Evolutionary conservation across 2,888 invertebrate species (phyloP), one percentile per base, ranked within the genome.

Genomic region (Mantis religiosa): DNA sequence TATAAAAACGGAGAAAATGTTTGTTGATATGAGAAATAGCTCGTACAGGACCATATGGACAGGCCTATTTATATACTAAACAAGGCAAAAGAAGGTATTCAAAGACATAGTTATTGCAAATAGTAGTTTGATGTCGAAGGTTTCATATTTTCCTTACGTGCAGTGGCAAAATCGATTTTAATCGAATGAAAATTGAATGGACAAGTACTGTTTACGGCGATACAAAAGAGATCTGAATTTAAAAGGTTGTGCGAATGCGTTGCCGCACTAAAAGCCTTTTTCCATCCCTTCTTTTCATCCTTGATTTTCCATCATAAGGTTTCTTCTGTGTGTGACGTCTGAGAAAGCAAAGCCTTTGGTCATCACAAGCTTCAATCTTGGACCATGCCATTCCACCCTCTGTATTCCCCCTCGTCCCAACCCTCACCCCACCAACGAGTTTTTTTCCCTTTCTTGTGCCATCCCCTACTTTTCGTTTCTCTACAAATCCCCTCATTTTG

Each of bases 401-500:
- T 47, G n/a, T 82, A 82, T 81, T 87, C 81, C 82, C 87, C 87
- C 87, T 87, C 81, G 30, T 28, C 87, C 87, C 81, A 30, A 28
- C 87, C 87, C 81, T 81, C 15, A 30, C 28, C 87, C 82, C 81
- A 71, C 54, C 8, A 28, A 82, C 71, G 87, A 28, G 71, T 87
- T 87, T 87, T n/a, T 87, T 85, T 30, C 82, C 87, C 54, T 25
- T 71, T 84, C 84, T 84, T 84, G 84, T 81, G 30, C n/a, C 84
- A 71, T 28, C 41, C 84, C 81, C 85, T 82, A 84, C 88, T 83
- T 88, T 88, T 81, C 34, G 84, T 71, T 89, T 89, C 89, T 84
- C 84, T 87, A 87, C 88, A 89, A 89, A 89, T 89, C 89, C 89
- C 89, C 89, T 89, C 89, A 89, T 89, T 89, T 89, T 88, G 89